phyloP scores from a whole-genome alignment of 2,797 vertebrate genomes.

The Amblyopsis hoosieri region DNA sequence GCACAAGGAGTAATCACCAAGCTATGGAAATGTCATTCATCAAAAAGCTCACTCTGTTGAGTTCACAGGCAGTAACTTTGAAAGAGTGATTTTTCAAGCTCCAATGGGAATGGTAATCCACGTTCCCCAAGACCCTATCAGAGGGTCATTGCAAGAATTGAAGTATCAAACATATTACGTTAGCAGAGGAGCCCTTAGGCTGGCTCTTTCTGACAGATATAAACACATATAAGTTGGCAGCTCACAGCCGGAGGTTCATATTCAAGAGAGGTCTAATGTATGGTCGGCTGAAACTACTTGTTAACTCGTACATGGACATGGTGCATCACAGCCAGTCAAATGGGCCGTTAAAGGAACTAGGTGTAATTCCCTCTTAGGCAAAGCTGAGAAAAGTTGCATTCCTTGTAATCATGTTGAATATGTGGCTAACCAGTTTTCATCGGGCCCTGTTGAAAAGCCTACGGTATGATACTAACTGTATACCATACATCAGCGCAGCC shows the following conservation, averaged over 20 bases:
- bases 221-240: constrained; percentile 62
- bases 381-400: constrained; percentile 52
- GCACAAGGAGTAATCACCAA: constrained; percentile 13
- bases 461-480: constrained; percentile 23
- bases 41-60: constrained; percentile 19
- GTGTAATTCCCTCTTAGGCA: constrained; percentile 63
- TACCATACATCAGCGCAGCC: constrained; percentile 19
- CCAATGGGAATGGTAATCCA: constrained; percentile 7
- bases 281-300: constrained; percentile 63
- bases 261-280: constrained; percentile 44
- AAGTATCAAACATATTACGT: constrained; percentile 54
- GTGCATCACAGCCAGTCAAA: constrained; percentile 67
- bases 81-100: constrained; percentile 28
- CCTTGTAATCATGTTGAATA: constrained; percentile 49
- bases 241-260: constrained; percentile 50
- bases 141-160: constrained; percentile 35
- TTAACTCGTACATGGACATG: constrained; percentile 56
- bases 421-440: constrained; percentile 47
- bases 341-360: constrained; percentile 62
- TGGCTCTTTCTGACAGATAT: constrained; percentile 56
- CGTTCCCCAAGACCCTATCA: constrained; percentile 14
- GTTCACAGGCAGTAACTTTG: constrained; percentile 15
- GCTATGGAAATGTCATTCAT: constrained; percentile 30
- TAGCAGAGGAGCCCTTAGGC: constrained; percentile 47
- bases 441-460: constrained; percentile 53